These are phyloP conservation scores for Spongilla lacustris DNA, from an alignment of 37 sponge, comb jelly and placozoan species.

Conservation along the genomic window DNA sequence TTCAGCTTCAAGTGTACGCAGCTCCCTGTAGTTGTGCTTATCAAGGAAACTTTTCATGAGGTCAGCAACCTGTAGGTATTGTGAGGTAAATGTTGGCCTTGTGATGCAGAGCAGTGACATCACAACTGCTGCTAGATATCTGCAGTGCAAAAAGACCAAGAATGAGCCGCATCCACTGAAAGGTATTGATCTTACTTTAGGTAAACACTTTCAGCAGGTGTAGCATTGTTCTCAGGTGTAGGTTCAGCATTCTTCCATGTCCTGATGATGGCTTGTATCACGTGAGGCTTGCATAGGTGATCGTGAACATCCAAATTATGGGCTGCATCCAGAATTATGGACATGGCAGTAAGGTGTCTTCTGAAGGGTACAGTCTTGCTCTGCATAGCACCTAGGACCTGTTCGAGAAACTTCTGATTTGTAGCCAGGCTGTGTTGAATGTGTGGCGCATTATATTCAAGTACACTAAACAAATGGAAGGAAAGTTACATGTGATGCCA, in stretches of 20 bases:
- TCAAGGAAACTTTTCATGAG: conserved; percentile 24
- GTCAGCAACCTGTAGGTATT: not conserved
- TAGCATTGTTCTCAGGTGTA: no score
- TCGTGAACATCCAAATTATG: conserved; percentile 41
- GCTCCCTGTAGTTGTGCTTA: not conserved
- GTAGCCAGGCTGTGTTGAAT: no score
- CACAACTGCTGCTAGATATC: conserved; percentile 27
- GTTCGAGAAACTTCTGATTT: no score
- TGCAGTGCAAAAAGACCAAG: not conserved
- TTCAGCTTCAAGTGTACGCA: conserved; percentile 10
- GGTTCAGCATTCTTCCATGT: conserved; percentile 8
- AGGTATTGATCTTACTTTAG: no score
- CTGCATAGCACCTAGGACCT: no score
- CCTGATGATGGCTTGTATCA: conserved; percentile 10
- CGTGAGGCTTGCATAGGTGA: conserved; percentile 1
- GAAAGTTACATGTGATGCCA: no score
- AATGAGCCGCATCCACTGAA: no score
- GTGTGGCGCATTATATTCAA: no score
- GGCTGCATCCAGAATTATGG: not conserved
- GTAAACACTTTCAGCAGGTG: no score
- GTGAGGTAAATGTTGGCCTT: conserved; percentile 12
- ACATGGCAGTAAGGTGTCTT: no score
- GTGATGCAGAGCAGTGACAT: conserved; percentile 9
- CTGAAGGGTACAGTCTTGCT: no score
- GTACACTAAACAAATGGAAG: no score